Percentiles rank a stretch among this genome's conserved stretches.
phyloP scores from a whole-genome alignment of 2,888 invertebrate genomes.

The Dicyrtoma fusca region DNA sequence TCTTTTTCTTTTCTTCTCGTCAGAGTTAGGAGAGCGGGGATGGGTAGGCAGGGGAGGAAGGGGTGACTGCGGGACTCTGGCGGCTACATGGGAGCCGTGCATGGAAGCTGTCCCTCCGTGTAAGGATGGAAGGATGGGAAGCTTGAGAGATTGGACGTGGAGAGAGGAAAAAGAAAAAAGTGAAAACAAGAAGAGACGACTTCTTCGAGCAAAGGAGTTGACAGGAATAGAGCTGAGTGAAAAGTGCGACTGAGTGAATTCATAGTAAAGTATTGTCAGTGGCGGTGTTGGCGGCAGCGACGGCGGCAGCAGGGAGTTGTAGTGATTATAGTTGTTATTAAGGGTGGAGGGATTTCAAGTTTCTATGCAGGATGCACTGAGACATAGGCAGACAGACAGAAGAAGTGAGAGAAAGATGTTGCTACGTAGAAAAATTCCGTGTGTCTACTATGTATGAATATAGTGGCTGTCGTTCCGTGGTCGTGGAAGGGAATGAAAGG shows the following conservation, averaged over 20 bases:
- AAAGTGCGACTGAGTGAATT: conserved; percentile 38
- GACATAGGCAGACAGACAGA: conserved; percentile 5
- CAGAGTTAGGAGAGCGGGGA: background rate
- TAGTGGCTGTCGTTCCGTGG: background rate
- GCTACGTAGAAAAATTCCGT: too few species aligned
- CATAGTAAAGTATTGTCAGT: conserved; percentile 32
- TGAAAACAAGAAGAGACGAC: conserved; percentile 3
- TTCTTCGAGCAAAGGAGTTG: conserved; percentile 17
- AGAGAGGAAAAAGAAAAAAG: conserved; percentile 15
- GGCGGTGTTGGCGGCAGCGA: conserved; percentile 6
- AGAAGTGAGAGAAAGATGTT: conserved; percentile 13
- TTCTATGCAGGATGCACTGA: background rate
- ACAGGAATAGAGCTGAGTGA: conserved; percentile 23
- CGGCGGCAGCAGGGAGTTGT: background rate
- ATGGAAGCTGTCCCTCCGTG: background rate
- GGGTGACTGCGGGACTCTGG: too few species aligned
- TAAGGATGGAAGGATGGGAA: background rate
- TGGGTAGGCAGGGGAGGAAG: background rate
- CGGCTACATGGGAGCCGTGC: background rate
- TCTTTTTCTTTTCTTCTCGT: background rate
- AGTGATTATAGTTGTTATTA: conserved; percentile 9
- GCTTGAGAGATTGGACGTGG: background rate
- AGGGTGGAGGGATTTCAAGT: conserved; percentile 8
- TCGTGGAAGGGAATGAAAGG: conserved; percentile 17
- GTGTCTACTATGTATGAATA: background rate